Conservation (phyloP, 2,113 vertebrate species). For the Scortum barcoo region DNA sequence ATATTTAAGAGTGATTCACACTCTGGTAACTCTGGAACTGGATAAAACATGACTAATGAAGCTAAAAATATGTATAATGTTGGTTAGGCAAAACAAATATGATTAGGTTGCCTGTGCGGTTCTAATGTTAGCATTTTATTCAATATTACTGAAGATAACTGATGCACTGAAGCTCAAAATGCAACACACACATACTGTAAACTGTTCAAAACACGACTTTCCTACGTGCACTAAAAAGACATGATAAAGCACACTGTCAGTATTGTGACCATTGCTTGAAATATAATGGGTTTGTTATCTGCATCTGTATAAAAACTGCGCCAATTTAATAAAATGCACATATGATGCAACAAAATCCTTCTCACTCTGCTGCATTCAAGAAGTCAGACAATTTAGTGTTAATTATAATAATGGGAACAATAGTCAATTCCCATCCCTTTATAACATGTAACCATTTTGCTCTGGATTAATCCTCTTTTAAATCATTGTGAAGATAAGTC, state of each 20-base stretch:
- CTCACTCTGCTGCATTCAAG: not conserved
- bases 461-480: conserved; percentile 42
- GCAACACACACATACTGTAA: not conserved
- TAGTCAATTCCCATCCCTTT: conserved; percentile 25
- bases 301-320: not conserved
- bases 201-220: not conserved
- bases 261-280: not conserved
- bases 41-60: not conserved
- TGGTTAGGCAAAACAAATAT: no score
- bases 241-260: not conserved
- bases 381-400: conserved; percentile 23
- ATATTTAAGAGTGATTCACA: not conserved
- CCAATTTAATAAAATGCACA: not conserved
- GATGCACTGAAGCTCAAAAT: not conserved
- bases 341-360: not conserved
- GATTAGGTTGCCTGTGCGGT: not conserved
- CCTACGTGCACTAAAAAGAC: not conserved
- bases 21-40: not conserved
- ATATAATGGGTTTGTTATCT: not conserved
- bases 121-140: not conserved
- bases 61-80: no score
- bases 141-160: not conserved
- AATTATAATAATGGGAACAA: conserved; percentile 36
- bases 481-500: conserved; percentile 48
- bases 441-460: conserved; percentile 12